These are phyloP conservation scores for Bombus fervidus DNA, from an alignment of 1,140 invertebrate genomes.

Conservation along the genomic window DNA sequence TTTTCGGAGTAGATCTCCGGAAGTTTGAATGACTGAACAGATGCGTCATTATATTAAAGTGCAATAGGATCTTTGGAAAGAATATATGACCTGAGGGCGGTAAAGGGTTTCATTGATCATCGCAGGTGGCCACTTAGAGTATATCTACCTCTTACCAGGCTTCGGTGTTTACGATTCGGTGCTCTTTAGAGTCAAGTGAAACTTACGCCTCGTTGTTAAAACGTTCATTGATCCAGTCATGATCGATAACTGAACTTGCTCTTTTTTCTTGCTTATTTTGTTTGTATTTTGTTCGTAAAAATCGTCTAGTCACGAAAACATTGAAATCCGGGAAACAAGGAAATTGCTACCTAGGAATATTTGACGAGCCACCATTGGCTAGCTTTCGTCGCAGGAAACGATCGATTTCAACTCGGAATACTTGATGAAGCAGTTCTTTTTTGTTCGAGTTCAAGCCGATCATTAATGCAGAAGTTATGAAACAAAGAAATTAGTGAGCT, in stretches of 20 bases:
- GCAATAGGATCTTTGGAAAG: background rate
- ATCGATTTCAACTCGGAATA: background rate
- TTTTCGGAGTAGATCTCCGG: background rate
- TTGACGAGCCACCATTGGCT: background rate
- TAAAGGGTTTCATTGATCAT: constrained; percentile 48
- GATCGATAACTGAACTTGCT: background rate
- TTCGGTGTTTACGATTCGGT: background rate
- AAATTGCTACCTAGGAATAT: background rate
- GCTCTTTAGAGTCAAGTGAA: background rate
- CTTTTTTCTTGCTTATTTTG: background rate
- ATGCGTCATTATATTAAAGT: background rate
- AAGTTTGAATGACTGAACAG: background rate
- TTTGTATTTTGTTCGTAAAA: background rate
- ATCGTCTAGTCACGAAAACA: background rate
- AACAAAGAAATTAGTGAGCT: background rate
- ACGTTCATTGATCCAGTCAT: constrained; percentile 6
- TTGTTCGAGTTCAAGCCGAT: background rate
- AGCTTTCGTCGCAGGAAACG: background rate
- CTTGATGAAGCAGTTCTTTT: background rate
- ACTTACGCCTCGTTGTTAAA: constrained; percentile 1
- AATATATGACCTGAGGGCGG: background rate
- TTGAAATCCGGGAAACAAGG: background rate
- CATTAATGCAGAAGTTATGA: background rate
- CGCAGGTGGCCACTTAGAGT: constrained; percentile 37
- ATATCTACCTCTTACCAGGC: background rate